Conservation (phyloP, 2,113 vertebrate species). For the Aegithalos caudatus region DNA sequence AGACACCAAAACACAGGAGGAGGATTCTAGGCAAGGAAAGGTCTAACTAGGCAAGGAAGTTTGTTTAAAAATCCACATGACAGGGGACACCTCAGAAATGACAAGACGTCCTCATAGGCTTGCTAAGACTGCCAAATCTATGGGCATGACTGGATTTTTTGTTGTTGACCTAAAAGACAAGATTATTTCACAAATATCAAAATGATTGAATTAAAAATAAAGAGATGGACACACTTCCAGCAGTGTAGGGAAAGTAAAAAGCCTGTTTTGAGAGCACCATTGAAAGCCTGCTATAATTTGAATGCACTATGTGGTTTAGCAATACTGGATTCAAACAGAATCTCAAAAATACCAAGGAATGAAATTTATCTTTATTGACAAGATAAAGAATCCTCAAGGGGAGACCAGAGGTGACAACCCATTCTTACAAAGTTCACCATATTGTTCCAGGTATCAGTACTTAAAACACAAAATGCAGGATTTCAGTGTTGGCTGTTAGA, state of each 20-base stretch:
- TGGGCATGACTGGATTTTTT: background rate
- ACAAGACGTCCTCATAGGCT: background rate
- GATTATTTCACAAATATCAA: background rate
- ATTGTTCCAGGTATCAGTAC: background rate
- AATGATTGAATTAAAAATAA: background rate
- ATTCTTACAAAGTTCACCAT: background rate
- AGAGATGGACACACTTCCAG: background rate
- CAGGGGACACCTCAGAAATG: background rate
- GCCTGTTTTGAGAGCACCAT: background rate
- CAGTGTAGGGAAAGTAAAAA: background rate
- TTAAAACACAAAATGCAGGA: background rate
- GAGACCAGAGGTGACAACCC: background rate
- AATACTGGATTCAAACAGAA: background rate
- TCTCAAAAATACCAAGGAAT: background rate
- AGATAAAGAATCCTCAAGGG: background rate
- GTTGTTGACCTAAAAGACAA: background rate
- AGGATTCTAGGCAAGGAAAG: background rate
- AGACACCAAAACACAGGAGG: background rate
- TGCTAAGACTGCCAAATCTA: background rate
- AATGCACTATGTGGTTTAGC: background rate
- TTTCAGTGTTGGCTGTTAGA: background rate
- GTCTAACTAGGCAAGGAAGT: background rate
- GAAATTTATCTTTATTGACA: background rate
- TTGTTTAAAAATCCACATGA: background rate
- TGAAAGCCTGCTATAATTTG: background rate